Base-by-base conservation (phyloP, 2,113 vertebrate genomes). In the Apeltes quadracus region DNA sequence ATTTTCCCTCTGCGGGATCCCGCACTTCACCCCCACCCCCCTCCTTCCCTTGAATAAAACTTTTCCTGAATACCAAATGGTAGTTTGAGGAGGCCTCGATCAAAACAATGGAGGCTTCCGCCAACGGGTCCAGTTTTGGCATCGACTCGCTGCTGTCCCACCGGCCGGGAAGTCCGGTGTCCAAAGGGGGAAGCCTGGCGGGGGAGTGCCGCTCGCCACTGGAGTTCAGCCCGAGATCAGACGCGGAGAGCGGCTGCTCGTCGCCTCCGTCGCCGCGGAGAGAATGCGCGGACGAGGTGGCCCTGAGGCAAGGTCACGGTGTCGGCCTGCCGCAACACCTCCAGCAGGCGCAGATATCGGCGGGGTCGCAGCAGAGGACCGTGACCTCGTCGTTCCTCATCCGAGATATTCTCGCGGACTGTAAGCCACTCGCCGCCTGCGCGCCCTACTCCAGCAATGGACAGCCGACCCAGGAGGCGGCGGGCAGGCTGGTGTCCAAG, bases 301-400 rank as follows among this genome's bases (percentile, higher is more conserved):
- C 91, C 53, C 93, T 90, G 76, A 88, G 94, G 79, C 90, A 88
- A 44, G 90, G 85, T 75, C 91, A 88, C 82, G 83, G 90, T 27
- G 69, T 89, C 56, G 90, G 89, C 39, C 90, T 97, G 83, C 95
- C 96, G 53, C 92, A 93, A 53, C 96, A 96, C 76, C 94, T 96
- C 22, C 96, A 95, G 71, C 95, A 94, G 22, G 93, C 90, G 3
- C 96, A 95, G 88, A 93, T 95, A 54, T 97, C 96, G 0, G 96
- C 94, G 29, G 95, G 95, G 9, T 95, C 96, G 43, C 97, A 98
- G 89, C 97, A 96, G 75, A 93, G 97, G 90, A 98, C 96, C 25
- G 97, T 97, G 91, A 98, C 97, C 87, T 99, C 97, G 57, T 99
- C 97, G 71, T 99, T 99, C 92, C 94, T 99, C 78, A 99, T 99